Evolutionary conservation across 64 coral and sea anemone genomes (phyloP), one percentile per base, ranked within the genome.

Genomic region (Pocillopora damicornis): DNA sequence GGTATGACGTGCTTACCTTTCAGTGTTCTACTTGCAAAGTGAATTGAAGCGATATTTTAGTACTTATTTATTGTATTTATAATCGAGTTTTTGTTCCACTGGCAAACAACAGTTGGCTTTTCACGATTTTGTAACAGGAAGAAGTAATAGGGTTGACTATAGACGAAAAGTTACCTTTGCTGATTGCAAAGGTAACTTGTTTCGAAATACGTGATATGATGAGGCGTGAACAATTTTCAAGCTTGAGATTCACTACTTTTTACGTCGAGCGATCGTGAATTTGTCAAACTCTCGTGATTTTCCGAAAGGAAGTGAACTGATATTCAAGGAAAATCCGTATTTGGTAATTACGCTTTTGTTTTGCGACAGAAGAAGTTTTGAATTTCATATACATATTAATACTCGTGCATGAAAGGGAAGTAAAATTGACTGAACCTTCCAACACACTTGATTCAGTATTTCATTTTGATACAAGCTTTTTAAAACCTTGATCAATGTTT

Each of bases 221-320:
- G 42, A 51, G 42, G 42, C 42, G 42, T 51, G 42, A 51, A 51
- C 42, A 51, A 51, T 51, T 51, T 51, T 7, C 7, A 51, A 51
- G 42, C 42, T 4, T 51, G 42, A 51, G 2, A 51, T 63, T 63
- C 61, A 15, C 11, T n/a, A 11, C 25, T 11, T 20, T 71, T 8
- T 25, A n/a, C 18, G 20, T 23, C 25, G 12, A 71, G n/a, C 11
- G 25, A 71, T 3, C n/a, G 1, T 71, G 3, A 20, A 11, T 63
- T n/a, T 71, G 67, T 25, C 67, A 71, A 25, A 26, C 15, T 81
- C 22, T 26, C 76, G 61, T 59, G 80, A 81, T 35, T 56, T 58
- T 22, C 38, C 45, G 12, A 77, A 58, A 79, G 77, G 77, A 79
- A 85, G 37, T 85, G 65, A 69, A 22, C 11, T 45, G 18, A 73